Conservation (phyloP, 2,797 vertebrate species). For the Lacerta agilis region DNA sequence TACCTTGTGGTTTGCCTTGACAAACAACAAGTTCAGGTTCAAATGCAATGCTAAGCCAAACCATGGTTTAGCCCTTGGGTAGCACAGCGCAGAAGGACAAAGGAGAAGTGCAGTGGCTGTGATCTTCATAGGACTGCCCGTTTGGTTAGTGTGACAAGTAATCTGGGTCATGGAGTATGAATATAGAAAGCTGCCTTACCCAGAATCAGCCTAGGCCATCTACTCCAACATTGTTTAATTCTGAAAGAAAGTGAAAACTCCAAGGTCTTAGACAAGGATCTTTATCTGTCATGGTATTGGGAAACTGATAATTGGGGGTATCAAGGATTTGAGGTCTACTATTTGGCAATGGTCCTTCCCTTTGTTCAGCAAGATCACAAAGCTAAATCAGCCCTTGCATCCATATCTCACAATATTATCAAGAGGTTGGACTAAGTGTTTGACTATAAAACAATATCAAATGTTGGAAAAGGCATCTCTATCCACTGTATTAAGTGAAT, state of each 20-base stretch:
- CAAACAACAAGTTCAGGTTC: too few species aligned
- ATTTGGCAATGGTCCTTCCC: not conserved
- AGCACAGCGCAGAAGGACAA: too few species aligned
- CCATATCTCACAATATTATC: conserved; percentile 42
- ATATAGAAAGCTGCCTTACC: not conserved
- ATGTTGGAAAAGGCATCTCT: conserved; percentile 27
- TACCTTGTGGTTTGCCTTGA: too few species aligned
- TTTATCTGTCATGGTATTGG: not conserved
- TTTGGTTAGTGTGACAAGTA: too few species aligned
- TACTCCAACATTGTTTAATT: not conserved
- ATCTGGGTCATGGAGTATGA: conserved; percentile 30
- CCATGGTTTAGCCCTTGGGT: too few species aligned
- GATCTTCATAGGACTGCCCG: too few species aligned
- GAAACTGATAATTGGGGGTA: not conserved
- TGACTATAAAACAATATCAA: conserved; percentile 9
- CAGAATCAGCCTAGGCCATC: not conserved
- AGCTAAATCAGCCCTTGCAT: conserved; percentile 63
- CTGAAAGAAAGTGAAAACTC: too few species aligned
- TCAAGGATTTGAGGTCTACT: not conserved
- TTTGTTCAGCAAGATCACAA: conserved; percentile 46
- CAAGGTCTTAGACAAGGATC: not conserved
- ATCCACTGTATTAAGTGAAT: not conserved
- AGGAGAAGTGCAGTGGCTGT: too few species aligned
- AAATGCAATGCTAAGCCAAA: too few species aligned
- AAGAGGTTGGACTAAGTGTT: conserved; percentile 36